Percentiles rank a stretch among this genome's conserved stretches.
These are phyloP conservation scores for Hirundo rustica DNA, from an alignment of 2,797 vertebrate genomes.

Conservation along the genomic window DNA sequence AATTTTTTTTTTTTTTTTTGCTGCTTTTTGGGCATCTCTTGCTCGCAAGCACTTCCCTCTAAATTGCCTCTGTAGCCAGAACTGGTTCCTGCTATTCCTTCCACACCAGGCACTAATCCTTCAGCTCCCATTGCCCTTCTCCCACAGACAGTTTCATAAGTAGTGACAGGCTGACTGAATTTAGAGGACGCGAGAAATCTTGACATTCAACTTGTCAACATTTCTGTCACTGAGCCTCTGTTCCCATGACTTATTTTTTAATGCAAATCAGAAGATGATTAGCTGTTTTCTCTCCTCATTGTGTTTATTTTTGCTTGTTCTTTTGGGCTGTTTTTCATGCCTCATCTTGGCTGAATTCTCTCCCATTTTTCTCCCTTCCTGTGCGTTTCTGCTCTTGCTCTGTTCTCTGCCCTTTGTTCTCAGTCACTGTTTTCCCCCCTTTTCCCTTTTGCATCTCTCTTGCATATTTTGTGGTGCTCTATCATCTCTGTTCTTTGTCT, in stretches of 20 bases:
- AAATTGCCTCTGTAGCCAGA: neutral
- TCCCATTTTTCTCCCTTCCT: conserved; percentile 35
- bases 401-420: conserved; percentile 63
- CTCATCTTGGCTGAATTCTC: conserved; percentile 28
- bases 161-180: neutral
- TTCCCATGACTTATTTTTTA: conserved; percentile 37
- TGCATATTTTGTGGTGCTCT: conserved; percentile 61
- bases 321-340: conserved; percentile 25
- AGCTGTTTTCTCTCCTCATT: conserved; percentile 21
- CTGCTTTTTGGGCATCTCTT: neutral
- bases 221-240: neutral
- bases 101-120: neutral
- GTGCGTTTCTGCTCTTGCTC: conserved; percentile 27
- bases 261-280: conserved; percentile 53
- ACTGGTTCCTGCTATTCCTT: neutral
- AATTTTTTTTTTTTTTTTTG: neutral
- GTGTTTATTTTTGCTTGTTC: conserved; percentile 45
- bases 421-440: neutral
- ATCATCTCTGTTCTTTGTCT: conserved; percentile 62
- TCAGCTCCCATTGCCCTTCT: neutral
- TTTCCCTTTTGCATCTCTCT: conserved; percentile 54
- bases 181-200: neutral
- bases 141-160: neutral
- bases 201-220: conserved; percentile 41
- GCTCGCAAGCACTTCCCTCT: neutral